phyloP scores from a whole-genome alignment of 2,113 vertebrate species.

The Heterocephalus glaber region DNA sequence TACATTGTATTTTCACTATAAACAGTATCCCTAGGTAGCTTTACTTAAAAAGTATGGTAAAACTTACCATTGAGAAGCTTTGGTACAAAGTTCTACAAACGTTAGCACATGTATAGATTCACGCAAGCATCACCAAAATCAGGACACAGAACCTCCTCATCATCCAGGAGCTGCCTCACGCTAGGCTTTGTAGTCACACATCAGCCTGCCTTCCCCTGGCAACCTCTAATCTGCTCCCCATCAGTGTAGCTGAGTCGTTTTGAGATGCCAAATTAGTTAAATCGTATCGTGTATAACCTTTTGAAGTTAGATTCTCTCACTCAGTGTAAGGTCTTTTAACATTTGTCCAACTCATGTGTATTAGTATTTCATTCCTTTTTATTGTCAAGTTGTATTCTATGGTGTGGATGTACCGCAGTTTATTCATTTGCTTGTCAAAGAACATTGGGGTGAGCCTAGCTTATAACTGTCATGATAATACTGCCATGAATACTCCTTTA shows the following conservation, averaged over 20 bases:
- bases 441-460: neutral
- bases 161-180: neutral
- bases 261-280: neutral
- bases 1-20: neutral
- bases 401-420: neutral
- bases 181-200: neutral
- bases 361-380: neutral
- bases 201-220: neutral
- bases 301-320: neutral
- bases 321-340: neutral
- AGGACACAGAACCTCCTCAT: too few relatives aligned
- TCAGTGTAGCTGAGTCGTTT: neutral
- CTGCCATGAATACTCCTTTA: neutral
- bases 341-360: neutral
- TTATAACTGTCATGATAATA: neutral
- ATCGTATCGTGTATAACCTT: neutral
- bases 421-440: too few relatives aligned
- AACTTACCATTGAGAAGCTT: neutral
- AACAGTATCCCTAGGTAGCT: neutral
- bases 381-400: neutral
- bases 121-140: neutral
- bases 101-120: neutral
- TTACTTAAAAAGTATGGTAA: neutral
- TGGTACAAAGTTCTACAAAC: neutral
- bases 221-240: neutral